Conservation (phyloP, 2,888 invertebrate genomes). For the Thera obeliscata region DNA sequence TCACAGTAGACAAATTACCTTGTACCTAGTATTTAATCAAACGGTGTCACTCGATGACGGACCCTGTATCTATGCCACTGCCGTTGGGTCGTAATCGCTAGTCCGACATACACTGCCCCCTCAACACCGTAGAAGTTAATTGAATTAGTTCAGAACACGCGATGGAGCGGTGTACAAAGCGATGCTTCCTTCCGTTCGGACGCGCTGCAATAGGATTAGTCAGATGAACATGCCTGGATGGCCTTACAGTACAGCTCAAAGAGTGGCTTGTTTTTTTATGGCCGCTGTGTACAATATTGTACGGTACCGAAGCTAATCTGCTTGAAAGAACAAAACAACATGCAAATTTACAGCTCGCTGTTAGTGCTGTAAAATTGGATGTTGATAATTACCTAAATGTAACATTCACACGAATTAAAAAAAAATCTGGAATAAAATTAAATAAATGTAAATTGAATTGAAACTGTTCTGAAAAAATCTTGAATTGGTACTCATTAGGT, state of each 20-base stretch:
- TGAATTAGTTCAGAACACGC: conserved; percentile 70
- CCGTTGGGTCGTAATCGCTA: conserved; percentile 26
- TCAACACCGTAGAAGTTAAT: conserved; percentile 61
- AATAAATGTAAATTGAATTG: no score
- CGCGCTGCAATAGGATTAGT: conserved; percentile 73
- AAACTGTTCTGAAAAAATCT: no score
- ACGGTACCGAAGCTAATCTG: background rate
- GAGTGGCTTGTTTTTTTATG: conserved; percentile 17
- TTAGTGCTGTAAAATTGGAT: no score
- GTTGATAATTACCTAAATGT: no score
- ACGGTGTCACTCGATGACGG: no score
- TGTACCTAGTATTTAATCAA: no score
- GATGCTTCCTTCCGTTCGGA: conserved; percentile 60
- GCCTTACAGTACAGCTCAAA: conserved; percentile 36
- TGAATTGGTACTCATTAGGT: no score
- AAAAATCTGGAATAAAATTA: no score
- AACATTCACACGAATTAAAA: no score
- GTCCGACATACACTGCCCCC: conserved; percentile 43
- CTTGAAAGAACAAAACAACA: background rate
- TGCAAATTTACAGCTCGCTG: background rate
- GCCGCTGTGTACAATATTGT: conserved; percentile 4
- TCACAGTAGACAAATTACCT: no score
- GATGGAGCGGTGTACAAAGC: conserved; percentile 64
- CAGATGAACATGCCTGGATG: conserved; percentile 72
- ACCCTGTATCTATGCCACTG: no score